Base-by-base conservation (phyloP, 2,888 invertebrate genomes). In the Phalera bucephala region DNA sequence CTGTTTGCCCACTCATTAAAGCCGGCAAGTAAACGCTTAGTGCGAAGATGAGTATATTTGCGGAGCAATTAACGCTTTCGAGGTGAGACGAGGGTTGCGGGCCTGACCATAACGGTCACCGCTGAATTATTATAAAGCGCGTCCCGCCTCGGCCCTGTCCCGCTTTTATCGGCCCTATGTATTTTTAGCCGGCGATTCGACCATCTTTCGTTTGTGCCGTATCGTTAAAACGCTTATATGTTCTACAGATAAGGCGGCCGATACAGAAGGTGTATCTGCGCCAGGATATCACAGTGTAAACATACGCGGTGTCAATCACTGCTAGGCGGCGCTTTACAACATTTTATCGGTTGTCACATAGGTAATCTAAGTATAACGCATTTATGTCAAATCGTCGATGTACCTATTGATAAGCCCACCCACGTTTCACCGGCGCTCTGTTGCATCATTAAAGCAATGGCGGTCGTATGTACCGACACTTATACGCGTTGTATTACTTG, bases 1-100 rank as follows among this genome's bases (percentile, higher is more conserved):
- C 64, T 86, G 86, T 87, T 88, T 88, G 87, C 79, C 80, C 82
- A 84, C 71, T 87, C 86, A 86, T 88, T 88, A 87, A 85, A 87
- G 82, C 83, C 76, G 72, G 77, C 81, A 74, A 80, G 82, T 76
- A 80, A 85, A 80, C 86, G 84, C 74, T 87, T 86, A 85, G 75
- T 76, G 80, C 78, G 64, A 86, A 85, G 87, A 88, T 79, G 83
- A 87, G 84, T 87, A 82, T 87, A 85, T 88, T 88, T 87, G 88
- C 83, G 77, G 78, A 80, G 76, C 80, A 86, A 87, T 88, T 87
- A 88, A 84, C 85, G 83, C 82, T 71, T 76, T 69, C 54, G 77
- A 84, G 81, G 82, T 79, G 82, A 80, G 83, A 83, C 82, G 76
- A 86, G 86, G 86, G 86, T 85, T 68, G 64, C 58, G 52, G 69